phyloP scores from a whole-genome alignment of 2,113 vertebrate genomes.

The Nyctereutes procyonoides region DNA sequence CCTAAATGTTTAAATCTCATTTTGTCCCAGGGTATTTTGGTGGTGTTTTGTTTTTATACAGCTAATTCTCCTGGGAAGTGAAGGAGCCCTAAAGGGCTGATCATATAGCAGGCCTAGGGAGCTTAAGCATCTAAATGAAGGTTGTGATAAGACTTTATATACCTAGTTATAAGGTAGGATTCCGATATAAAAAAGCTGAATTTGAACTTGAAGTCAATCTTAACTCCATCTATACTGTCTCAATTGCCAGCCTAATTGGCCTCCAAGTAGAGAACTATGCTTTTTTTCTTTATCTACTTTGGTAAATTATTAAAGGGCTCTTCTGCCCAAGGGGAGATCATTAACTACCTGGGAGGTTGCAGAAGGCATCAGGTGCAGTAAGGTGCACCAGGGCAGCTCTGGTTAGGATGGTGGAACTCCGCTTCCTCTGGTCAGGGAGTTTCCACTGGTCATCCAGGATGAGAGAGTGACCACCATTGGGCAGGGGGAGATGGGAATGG shows the following conservation, averaged over 20 bases:
- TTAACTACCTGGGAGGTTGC: conserved; percentile 67
- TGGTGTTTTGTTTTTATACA: neutral
- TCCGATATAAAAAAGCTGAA: conserved; percentile 17
- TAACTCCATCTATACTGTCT: conserved; percentile 60
- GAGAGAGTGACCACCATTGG: neutral
- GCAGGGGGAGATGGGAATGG: neutral
- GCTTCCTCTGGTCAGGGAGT: neutral
- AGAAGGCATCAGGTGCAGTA: conserved; percentile 52
- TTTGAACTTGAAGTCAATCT: conserved; percentile 70
- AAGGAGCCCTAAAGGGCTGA: conserved; percentile 19
- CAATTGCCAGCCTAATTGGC: conserved; percentile 62
- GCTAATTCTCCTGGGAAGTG: neutral
- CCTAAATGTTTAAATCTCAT: conserved; percentile 53
- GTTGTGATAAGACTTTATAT: conserved; percentile 62
- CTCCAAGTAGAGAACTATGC: conserved; percentile 66
- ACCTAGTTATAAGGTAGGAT: conserved; percentile 18
- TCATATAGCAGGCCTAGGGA: conserved; percentile 22
- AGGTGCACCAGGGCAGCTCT: neutral
- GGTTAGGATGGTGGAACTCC: neutral
- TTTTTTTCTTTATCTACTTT: conserved; percentile 80
- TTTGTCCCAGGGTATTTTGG: conserved; percentile 22
- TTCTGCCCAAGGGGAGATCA: conserved; percentile 76
- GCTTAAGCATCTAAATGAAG: conserved; percentile 53
- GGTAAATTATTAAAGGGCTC: conserved; percentile 80
- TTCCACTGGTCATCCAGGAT: neutral